Evolutionary conservation across 2,113 vertebrate genomes (phyloP).

Genomic region (Benitochromis conjunctus): DNA sequence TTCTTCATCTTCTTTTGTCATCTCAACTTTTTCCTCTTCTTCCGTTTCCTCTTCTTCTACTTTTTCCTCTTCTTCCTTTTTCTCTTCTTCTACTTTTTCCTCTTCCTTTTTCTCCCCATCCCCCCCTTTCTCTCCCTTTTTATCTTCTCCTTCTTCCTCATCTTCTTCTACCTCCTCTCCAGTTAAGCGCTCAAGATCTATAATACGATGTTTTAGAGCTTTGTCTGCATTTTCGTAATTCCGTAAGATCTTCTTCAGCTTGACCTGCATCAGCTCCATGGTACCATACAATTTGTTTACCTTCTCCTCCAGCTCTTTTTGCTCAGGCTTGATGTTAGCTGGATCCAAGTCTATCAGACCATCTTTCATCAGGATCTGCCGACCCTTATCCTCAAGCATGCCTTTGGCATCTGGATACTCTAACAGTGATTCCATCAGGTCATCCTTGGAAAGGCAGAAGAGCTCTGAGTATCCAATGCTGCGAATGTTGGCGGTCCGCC

Average conservation of each 20-base stretch:
- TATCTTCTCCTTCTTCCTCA: slow-evolving; percentile 44
- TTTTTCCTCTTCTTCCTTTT: slow-evolving; percentile 17
- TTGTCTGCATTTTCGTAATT: slow-evolving; percentile 78
- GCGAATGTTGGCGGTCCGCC: slow-evolving; percentile 93
- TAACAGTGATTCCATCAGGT: slow-evolving; percentile 91
- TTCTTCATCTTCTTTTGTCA: neutral
- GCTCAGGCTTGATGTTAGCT: slow-evolving; percentile 82
- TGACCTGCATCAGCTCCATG: slow-evolving; percentile 83
- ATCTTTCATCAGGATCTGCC: slow-evolving; percentile 93
- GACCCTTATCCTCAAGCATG: slow-evolving; percentile 94
- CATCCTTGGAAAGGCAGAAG: slow-evolving; percentile 95
- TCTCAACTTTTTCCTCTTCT: neutral
- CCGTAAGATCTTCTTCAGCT: slow-evolving; percentile 82
- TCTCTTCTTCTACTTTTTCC: neutral
- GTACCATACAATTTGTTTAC: slow-evolving; percentile 78
- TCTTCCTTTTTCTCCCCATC: neutral
- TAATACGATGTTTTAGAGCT: slow-evolving; percentile 79
- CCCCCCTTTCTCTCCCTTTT: neutral
- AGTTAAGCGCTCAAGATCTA: slow-evolving; percentile 75
- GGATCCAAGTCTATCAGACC: slow-evolving; percentile 86
- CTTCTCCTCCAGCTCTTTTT: slow-evolving; percentile 86
- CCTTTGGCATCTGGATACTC: slow-evolving; percentile 95
- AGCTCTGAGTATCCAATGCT: slow-evolving; percentile 96
- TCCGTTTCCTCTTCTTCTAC: neutral
- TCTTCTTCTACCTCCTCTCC: slow-evolving; percentile 69